phyloP scores from a whole-genome alignment of 1,140 invertebrate genomes.

The Sesamia nonagrioides region DNA sequence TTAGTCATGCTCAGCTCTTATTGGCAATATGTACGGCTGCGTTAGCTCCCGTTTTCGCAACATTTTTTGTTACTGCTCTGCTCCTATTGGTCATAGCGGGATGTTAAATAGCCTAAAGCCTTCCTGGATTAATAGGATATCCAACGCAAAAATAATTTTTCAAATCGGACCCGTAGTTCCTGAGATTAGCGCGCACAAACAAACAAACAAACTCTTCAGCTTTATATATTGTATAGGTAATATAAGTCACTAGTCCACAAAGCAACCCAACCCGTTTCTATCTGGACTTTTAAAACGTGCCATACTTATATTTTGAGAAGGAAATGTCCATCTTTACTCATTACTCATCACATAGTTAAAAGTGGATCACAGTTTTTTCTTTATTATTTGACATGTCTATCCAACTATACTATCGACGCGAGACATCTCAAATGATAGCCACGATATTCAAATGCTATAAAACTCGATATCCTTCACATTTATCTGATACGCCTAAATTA shows the following conservation, averaged over 20 bases:
- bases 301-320: neutral
- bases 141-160: no score
- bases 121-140: no score
- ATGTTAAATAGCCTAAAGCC: no score
- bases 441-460: constrained; percentile 31
- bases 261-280: neutral
- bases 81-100: no score
- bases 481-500: neutral
- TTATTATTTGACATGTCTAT: neutral
- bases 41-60: no score
- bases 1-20: no score
- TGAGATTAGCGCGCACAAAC: no score
- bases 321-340: neutral
- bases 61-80: no score
- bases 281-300: neutral
- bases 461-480: constrained; percentile 18
- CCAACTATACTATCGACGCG: neutral
- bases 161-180: no score
- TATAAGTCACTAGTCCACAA: neutral
- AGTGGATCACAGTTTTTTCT: constrained; percentile 8
- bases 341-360: neutral
- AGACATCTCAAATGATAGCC: constrained; percentile 2
- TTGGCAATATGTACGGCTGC: no score
- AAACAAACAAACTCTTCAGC: no score
- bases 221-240: no score